Conservation (phyloP, 2,797 vertebrate genomes). For the Lates japonicus region DNA sequence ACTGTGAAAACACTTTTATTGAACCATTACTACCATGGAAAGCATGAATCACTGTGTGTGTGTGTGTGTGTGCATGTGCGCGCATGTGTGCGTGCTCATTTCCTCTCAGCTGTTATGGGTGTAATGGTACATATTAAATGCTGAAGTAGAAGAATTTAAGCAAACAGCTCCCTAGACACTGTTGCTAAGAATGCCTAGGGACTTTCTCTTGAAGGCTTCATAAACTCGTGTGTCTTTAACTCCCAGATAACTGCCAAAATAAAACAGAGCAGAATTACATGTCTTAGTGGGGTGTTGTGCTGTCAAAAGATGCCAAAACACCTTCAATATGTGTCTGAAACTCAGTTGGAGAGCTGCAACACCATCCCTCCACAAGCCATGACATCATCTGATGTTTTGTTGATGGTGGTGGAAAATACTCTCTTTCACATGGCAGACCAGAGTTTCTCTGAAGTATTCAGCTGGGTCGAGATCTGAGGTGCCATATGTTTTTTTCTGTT, state of each 20-base stretch:
- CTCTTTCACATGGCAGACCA: neutral
- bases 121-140: constrained; percentile 21
- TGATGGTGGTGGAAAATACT: constrained; percentile 50
- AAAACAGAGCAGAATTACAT: constrained; percentile 6
- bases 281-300: constrained; percentile 50
- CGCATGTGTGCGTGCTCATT: constrained; percentile 22
- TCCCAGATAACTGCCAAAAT: constrained; percentile 28
- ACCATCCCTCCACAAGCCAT: constrained; percentile 36
- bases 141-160: constrained; percentile 31
- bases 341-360: constrained; percentile 30
- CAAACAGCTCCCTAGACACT: constrained; percentile 17
- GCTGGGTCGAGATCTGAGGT: neutral
- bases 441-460: constrained; percentile 3
- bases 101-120: constrained; percentile 24
- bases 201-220: constrained; percentile 11
- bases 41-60: constrained; percentile 56
- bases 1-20: constrained; percentile 61
- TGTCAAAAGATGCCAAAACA: constrained; percentile 53
- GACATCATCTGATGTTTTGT: constrained; percentile 44
- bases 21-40: constrained; percentile 59
- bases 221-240: constrained; percentile 20
- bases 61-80: neutral
- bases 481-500: constrained; percentile 25
- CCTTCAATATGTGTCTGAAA: constrained; percentile 39
- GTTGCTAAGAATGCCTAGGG: neutral